Conservation (phyloP, 2,113 vertebrate species). For the Eira barbara region DNA sequence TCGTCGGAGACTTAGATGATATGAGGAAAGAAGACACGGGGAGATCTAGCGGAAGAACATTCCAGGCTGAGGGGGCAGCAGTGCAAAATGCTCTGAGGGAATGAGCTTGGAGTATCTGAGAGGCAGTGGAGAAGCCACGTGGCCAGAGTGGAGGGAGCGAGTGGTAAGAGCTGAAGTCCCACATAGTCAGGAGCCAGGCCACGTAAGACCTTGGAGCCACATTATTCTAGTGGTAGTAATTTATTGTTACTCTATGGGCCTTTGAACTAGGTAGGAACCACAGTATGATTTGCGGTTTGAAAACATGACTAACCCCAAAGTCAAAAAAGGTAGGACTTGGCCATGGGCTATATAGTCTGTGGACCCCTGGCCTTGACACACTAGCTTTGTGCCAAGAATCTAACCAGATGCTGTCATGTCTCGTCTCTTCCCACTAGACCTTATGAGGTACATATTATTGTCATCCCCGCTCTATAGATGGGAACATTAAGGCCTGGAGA, state of each 20-base stretch:
- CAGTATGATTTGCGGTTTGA: background rate
- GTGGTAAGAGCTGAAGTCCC: too few relatives aligned
- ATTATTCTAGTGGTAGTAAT: too few relatives aligned
- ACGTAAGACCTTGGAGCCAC: rapidly evolving
- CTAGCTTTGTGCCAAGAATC: background rate
- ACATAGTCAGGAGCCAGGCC: background rate
- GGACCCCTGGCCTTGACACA: background rate
- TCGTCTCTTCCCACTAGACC: background rate
- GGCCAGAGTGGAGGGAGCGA: background rate
- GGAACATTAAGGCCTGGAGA: background rate
- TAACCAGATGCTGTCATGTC: background rate
- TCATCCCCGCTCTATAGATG: too few relatives aligned
- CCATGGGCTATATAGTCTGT: background rate
- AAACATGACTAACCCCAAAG: background rate
- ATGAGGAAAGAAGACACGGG: background rate
- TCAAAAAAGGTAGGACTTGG: background rate
- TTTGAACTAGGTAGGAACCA: background rate
- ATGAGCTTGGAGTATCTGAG: background rate
- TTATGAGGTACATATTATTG: background rate
- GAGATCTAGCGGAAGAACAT: background rate
- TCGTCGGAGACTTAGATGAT: background rate
- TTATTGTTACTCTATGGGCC: background rate
- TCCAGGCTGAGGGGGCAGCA: background rate
- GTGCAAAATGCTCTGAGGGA: background rate
- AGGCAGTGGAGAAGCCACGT: background rate